Base-by-base conservation (phyloP, 2,888 invertebrate genomes). In the Caradrina kadenii region DNA sequence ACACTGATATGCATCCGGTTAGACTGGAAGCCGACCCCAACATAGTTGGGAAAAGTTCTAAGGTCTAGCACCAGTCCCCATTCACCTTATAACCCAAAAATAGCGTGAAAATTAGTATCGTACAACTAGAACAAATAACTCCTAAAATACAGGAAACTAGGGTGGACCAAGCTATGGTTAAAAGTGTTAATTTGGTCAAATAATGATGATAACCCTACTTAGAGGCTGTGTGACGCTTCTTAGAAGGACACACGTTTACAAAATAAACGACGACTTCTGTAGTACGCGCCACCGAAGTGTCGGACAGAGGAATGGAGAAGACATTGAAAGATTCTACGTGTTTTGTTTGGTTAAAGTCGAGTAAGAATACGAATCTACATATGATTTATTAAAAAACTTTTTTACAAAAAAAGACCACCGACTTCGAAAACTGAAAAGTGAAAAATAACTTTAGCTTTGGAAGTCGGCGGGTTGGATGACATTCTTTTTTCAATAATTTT, bases 141-240 rank as follows among this genome's bases (percentile, higher is more conserved):
- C 64, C 63, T 80, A 84, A 77, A 83, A 82, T 81, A 81, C 88
- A 85, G 84, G 86, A 86, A 87, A 84, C 79, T 79, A 69, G 82
- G 78, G 73, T 79, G 80, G 83, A 81, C 58, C 81, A 70, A 79
- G 70, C 68, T 73, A 73, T 84, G 86, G 89, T 89, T 90, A 89
- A 91, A 93, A 88, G 94, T 94, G 95, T 93, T 95, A 94, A 95
- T 94, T 94, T 91, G 93, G 88, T 86, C 93, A 94, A 95, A 95
- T 91, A 94, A 91, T 91, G 90, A 94, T 94, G 92, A 95, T 94
- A 91, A 90, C 83, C 83, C 91, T 90, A 93, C 93, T 95, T 94
- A 94, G 94, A 90, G 89, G 84, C 85, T 79, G 84, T 85, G 93
- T 90, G 93, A 93, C 91, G 91, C 84, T 94, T 94, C 94, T 84